These are phyloP conservation scores for Crotalus tigris DNA, from an alignment of 2,113 vertebrate genomes.

Conservation along the genomic window DNA sequence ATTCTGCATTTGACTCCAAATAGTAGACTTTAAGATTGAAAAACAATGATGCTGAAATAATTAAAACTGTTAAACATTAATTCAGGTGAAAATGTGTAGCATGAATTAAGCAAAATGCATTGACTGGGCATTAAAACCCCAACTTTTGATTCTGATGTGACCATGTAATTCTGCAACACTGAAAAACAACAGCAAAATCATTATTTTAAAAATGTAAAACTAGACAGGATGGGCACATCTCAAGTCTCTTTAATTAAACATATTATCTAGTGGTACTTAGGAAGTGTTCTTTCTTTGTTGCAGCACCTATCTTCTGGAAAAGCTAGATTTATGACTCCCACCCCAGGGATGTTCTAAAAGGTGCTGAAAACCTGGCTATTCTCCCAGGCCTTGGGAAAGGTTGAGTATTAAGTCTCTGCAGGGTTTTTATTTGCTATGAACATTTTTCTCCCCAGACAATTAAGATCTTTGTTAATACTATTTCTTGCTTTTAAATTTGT, in stretches of 20 bases:
- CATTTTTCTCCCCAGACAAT: not conserved
- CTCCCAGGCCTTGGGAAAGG: not conserved
- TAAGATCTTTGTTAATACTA: not conserved
- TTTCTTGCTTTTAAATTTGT: not conserved
- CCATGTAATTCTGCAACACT: not conserved
- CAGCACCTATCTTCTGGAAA: not conserved
- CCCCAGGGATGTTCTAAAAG: not conserved
- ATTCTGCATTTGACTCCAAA: not conserved
- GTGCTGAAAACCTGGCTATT: not conserved
- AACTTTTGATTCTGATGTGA: not conserved
- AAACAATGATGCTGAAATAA: not conserved
- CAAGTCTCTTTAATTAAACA: not conserved
- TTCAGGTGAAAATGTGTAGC: not conserved
- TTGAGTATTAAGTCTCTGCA: not conserved
- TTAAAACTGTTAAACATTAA: not conserved
- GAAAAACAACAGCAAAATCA: not conserved
- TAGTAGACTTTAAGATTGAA: not conserved
- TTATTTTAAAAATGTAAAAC: not conserved
- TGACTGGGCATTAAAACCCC: not conserved
- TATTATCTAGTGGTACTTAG: not conserved
- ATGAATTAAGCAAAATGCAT: not conserved
- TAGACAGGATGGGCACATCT: not conserved
- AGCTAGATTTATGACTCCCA: not conserved
- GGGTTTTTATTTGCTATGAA: not conserved
- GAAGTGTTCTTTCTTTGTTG: not conserved